Percentiles rank a stretch among this genome's conserved stretches.
Conservation (phyloP, 35 echinoderm and acorn worm genomes). For the Eucidaris tribuloides region DNA sequence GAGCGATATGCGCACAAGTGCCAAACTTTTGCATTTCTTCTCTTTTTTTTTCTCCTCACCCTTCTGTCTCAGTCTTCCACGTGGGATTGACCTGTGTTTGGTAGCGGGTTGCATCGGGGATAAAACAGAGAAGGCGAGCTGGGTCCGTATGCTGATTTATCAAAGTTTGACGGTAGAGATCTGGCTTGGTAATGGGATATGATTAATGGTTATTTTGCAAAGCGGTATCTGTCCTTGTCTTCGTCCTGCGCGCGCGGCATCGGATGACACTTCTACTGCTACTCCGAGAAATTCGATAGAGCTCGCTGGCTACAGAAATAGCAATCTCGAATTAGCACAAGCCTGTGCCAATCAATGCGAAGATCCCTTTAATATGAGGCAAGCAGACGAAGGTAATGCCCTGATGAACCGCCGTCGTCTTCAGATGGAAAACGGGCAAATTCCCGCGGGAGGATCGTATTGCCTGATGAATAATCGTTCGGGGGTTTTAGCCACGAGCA, state of each 20-base stretch:
- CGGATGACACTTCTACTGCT: slow-evolving; percentile 23
- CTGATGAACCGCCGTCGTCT: slow-evolving; percentile 16
- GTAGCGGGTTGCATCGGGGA: background rate
- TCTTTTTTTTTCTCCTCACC: background rate
- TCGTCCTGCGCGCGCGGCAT: slow-evolving; percentile 2
- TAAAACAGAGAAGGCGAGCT: background rate
- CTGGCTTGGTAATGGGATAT: slow-evolving; percentile 16
- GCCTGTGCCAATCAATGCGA: slow-evolving; percentile 34
- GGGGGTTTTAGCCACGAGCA: slow-evolving; percentile 18
- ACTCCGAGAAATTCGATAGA: slow-evolving; percentile 32
- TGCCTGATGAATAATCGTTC: slow-evolving; percentile 35
- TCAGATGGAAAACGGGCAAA: slow-evolving; percentile 32
- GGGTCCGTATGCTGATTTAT: slow-evolving; percentile 5
- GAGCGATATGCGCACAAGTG: background rate
- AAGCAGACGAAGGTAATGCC: slow-evolving; percentile 32
- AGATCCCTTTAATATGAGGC: slow-evolving; percentile 38
- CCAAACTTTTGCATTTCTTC: slow-evolving; percentile 16
- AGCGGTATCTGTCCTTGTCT: slow-evolving; percentile 17
- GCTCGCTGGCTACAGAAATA: slow-evolving; percentile 37
- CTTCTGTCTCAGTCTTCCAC: background rate
- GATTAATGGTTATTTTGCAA: slow-evolving; percentile 41
- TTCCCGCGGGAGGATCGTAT: slow-evolving; percentile 18
- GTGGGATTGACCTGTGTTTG: background rate
- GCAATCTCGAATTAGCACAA: slow-evolving; percentile 38
- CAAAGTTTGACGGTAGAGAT: background rate